Evolutionary conservation across 2,888 invertebrate genomes (phyloP).

Genomic region (Protodeltote pygarga): DNA sequence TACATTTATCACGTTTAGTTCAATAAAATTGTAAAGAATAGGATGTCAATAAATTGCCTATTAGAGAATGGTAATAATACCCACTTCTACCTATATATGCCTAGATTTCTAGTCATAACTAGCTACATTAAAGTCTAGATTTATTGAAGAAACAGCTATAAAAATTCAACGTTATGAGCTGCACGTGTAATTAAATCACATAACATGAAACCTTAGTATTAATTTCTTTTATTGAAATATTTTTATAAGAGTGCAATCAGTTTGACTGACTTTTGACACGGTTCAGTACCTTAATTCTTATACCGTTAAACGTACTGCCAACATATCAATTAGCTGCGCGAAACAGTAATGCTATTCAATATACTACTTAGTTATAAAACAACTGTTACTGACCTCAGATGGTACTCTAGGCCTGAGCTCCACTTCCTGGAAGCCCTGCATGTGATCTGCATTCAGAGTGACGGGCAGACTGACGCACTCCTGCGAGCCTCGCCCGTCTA

Average conservation of each 20-base stretch:
- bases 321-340: not conserved
- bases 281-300: slow-evolving; percentile 1
- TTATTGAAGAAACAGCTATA: slow-evolving; percentile 5
- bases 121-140: slow-evolving; percentile 1
- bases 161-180: slow-evolving; percentile 4
- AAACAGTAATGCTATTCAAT: not conserved
- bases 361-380: slow-evolving; percentile 8
- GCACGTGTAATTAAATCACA: slow-evolving; percentile 8
- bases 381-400: slow-evolving; percentile 71
- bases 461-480: slow-evolving; percentile 83
- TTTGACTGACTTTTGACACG: slow-evolving; percentile 32
- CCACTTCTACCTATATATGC: no score
- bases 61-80: no score
- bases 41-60: no score
- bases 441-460: slow-evolving; percentile 79
- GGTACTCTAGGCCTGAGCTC: slow-evolving; percentile 78
- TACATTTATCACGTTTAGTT: no score
- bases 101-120: no score
- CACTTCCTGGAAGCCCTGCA: slow-evolving; percentile 83
- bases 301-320: slow-evolving; percentile 9
- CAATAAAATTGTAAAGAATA: no score
- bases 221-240: slow-evolving; percentile 7
- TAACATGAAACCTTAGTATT: not conserved
- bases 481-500: slow-evolving; percentile 79
- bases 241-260: slow-evolving; percentile 18